Percentiles rank a stretch among this genome's conserved stretches.
phyloP scores from a whole-genome alignment of 2,797 vertebrate genomes.

The Trachops cirrhosus region DNA sequence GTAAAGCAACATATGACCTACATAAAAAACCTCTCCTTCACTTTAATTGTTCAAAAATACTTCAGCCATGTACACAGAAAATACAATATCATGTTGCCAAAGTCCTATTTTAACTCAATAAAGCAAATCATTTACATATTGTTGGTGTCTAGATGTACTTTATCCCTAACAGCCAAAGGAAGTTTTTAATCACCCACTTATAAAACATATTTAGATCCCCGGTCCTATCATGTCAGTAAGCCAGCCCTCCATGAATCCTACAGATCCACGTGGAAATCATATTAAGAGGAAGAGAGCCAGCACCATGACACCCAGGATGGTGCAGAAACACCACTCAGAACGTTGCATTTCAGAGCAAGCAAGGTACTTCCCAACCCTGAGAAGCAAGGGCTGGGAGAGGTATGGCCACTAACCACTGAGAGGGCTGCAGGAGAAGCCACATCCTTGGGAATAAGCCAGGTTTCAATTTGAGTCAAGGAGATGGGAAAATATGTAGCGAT shows the following conservation, averaged over 20 bases:
- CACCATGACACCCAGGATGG: not conserved
- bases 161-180: not conserved
- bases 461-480: not conserved
- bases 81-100: not conserved
- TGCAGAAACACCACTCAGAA: not conserved
- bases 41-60: not conserved
- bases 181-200: not conserved
- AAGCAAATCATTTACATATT: not conserved
- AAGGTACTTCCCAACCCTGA: not conserved
- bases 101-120: constrained; percentile 2
- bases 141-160: not conserved
- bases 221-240: not conserved
- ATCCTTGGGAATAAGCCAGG: too few species aligned
- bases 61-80: not conserved
- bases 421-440: not conserved
- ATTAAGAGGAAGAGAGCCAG: not conserved
- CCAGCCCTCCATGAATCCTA: not conserved
- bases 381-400: not conserved
- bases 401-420: not conserved
- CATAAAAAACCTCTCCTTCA: not conserved
- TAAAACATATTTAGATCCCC: not conserved
- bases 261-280: not conserved
- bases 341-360: not conserved
- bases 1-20: not conserved
- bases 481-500: not conserved